Base-by-base conservation (phyloP, 2,888 invertebrate species). In the Platycheirus rosarum region DNA sequence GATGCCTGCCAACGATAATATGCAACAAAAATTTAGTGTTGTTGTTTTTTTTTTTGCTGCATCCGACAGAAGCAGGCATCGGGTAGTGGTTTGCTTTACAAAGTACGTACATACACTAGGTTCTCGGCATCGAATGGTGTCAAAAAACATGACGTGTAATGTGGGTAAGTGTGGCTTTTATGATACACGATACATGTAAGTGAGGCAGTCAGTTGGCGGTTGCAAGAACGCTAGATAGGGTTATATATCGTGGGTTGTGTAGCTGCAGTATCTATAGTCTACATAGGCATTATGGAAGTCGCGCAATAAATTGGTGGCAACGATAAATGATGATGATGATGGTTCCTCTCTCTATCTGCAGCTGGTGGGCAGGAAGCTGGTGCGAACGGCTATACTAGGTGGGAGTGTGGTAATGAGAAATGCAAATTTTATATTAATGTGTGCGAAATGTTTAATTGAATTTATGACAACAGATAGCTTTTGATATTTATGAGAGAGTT, bases 121-220 rank as follows among this genome's bases (percentile, higher is more conserved):
- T 73, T 53, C 44, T 14, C 57, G 73, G 57, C 78, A 65, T 78
- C 73, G 78, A 78, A 84, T 60, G 84, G 84, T 84, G 78, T 84
- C 74, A 84, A 74, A 84, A n/a, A 84, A 84, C 84, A 84, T 78
- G 78, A 78, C 84, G 66, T 69, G 74, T 68, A 74, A 84, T 78
- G 84, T 84, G 78, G 84, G 78, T 74, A 78, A 74, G 78, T 84
- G 84, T 77, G 82, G 77, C 73, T 84, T 80, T 82, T 82, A 77
- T 63, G 80, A 80, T 80, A 71, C 80, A 71, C 70, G 82, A 76
- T 76, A 73, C 55, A 6, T 60, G 14, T 16, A n/a, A n/a, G n/a
- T n/a, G n/a, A n/a, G n/a, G 37, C 42, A 49, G 71, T 53, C 71
- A 73, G 77, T 82, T 82, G 76, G 66, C 46, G 74, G 51, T 46